Conservation (phyloP, 30 jellyfish, hydroid and myxozoan genomes). For the Morbakka virulenta region DNA sequence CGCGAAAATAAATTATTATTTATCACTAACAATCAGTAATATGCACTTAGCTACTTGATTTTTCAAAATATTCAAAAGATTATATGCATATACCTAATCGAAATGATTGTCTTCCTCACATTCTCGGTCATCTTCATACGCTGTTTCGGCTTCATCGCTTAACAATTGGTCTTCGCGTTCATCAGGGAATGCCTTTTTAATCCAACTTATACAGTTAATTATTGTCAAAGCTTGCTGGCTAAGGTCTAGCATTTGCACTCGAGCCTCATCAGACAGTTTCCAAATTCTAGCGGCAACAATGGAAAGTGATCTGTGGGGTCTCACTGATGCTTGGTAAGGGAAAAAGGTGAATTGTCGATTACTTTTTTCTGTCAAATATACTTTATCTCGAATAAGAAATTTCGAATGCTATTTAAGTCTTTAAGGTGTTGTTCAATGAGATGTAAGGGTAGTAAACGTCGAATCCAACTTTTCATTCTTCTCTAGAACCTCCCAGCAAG, state of each 20-base stretch:
- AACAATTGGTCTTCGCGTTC: not conserved
- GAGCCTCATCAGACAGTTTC: too few relatives aligned
- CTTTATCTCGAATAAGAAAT: not conserved
- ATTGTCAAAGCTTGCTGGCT: too few relatives aligned
- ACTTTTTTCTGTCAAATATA: not conserved
- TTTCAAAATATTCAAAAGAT: too few relatives aligned
- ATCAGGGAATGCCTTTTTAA: not conserved
- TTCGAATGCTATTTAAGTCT: not conserved
- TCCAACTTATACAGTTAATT: too few relatives aligned
- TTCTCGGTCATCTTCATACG: not conserved
- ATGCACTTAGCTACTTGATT: too few relatives aligned
- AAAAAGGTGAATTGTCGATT: not conserved
- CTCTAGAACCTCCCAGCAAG: constrained; percentile 4
- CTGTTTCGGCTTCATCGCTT: not conserved
- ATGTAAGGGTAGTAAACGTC: not conserved
- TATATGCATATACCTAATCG: too few relatives aligned
- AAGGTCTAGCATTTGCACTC: not conserved
- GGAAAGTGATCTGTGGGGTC: not conserved
- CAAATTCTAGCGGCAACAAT: not conserved
- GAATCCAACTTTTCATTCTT: constrained; percentile 9
- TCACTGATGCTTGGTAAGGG: not conserved
- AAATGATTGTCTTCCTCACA: too few relatives aligned
- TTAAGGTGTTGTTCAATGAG: not conserved
- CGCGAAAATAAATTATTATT: too few relatives aligned
- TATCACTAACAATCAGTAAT: too few relatives aligned